A percentile compares a stretch with the other conserved stretches of the same genome.
phyloP scores from a whole-genome alignment of 2,113 vertebrate species.

The Epinephelus cyanopodus region DNA sequence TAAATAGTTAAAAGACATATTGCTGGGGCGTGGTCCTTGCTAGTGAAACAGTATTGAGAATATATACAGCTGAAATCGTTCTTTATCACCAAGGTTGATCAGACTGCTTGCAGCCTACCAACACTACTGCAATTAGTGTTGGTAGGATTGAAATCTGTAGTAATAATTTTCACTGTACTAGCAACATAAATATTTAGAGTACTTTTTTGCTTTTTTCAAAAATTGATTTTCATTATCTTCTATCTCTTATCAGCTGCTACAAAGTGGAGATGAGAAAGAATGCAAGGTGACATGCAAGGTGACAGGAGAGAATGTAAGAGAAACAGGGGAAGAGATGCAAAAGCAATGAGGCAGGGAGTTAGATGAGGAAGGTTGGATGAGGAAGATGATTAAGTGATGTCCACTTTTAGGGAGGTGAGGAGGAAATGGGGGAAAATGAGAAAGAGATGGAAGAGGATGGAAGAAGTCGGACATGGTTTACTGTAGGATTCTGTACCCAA shows the following conservation, averaged over 20 bases:
- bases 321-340: not conserved
- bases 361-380: not conserved
- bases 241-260: not conserved
- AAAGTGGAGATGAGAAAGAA: not conserved
- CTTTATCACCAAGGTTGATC: too few relatives aligned
- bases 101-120: too few relatives aligned
- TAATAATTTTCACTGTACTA: too few relatives aligned
- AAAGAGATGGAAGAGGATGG: not conserved
- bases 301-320: not conserved
- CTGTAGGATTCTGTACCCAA: conserved; percentile 11
- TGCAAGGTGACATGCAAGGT: not conserved
- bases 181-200: too few relatives aligned
- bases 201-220: not conserved
- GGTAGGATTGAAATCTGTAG: too few relatives aligned
- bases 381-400: too few relatives aligned
- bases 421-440: not conserved
- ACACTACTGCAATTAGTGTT: too few relatives aligned
- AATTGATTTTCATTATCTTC: not conserved
- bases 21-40: too few relatives aligned
- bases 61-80: too few relatives aligned
- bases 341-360: not conserved
- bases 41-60: too few relatives aligned
- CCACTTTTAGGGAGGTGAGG: not conserved
- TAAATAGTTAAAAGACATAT: too few relatives aligned
- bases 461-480: conserved; percentile 3